Evolutionary conservation across 2,113 vertebrate genomes (phyloP).

Genomic region (Arvicanthis niloticus): DNA sequence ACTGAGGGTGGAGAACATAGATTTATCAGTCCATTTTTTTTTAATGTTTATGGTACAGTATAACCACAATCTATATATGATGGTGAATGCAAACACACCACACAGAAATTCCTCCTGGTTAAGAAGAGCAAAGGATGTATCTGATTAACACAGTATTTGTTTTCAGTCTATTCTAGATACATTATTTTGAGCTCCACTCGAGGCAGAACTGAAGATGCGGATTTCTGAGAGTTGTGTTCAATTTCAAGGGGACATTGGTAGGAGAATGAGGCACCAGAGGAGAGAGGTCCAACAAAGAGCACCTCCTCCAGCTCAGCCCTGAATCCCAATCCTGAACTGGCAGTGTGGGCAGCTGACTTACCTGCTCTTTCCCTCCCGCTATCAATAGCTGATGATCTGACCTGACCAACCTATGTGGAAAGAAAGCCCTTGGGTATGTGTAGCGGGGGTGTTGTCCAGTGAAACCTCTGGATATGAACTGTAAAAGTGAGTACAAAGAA

Average conservation of each 20-base stretch:
- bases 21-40: background rate
- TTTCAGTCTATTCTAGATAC: background rate
- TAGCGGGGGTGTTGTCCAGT: background rate
- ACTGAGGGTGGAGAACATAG: background rate
- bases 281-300: background rate
- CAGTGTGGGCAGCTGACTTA: background rate
- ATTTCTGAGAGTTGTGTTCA: background rate
- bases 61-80: background rate
- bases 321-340: background rate
- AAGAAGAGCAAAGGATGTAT: background rate
- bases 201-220: background rate
- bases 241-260: background rate
- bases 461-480: background rate
- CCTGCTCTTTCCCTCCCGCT: background rate
- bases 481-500: background rate
- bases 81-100: background rate
- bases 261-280: background rate
- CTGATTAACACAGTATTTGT: background rate
- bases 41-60: background rate
- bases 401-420: background rate
- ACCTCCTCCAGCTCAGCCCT: background rate
- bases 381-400: background rate
- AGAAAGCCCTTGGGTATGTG: background rate
- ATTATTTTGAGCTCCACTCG: background rate
- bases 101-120: background rate